These are phyloP conservation scores for Acanthornis magna DNA, from an alignment of 2,797 vertebrate species.

Conservation along the genomic window DNA sequence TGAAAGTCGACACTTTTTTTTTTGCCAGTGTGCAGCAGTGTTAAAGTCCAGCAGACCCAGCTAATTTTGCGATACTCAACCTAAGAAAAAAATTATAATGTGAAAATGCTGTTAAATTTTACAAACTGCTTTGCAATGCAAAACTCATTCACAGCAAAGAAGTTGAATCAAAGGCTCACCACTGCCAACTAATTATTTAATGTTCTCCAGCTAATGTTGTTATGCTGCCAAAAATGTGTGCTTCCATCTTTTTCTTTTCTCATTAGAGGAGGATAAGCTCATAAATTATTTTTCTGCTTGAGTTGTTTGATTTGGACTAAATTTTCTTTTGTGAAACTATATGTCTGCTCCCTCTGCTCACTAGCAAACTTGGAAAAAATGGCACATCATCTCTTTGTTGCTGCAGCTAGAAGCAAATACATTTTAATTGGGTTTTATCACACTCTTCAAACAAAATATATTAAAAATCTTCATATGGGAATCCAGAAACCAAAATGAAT, in stretches of 20 bases:
- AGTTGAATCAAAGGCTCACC: not conserved
- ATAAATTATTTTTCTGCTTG: constrained; percentile 40
- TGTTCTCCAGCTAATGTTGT: constrained; percentile 10
- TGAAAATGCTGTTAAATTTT: not conserved
- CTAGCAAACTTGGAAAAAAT: not conserved
- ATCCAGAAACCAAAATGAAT: not conserved
- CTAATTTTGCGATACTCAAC: not conserved
- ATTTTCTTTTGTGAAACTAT: not conserved
- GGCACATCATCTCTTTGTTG: not conserved
- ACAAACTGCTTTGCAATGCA: constrained; percentile 36
- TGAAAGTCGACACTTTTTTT: not conserved
- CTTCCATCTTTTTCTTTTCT: constrained; percentile 1
- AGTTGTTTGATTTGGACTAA: constrained; percentile 19
- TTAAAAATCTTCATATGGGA: not conserved
- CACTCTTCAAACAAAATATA: not conserved
- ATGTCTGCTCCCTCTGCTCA: not conserved
- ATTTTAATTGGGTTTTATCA: not conserved
- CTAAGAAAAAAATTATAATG: not conserved
- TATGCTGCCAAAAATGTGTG: not conserved
- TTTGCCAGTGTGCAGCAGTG: not conserved
- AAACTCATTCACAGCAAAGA: constrained; percentile 7
- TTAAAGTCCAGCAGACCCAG: not conserved
- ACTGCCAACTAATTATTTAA: constrained; percentile 26
- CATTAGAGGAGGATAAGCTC: not conserved
- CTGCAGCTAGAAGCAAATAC: not conserved